Evolutionary conservation across 2,888 invertebrate genomes (phyloP), one percentile per base, ranked within the genome.

Genomic region (Tenthredo notha): DNA sequence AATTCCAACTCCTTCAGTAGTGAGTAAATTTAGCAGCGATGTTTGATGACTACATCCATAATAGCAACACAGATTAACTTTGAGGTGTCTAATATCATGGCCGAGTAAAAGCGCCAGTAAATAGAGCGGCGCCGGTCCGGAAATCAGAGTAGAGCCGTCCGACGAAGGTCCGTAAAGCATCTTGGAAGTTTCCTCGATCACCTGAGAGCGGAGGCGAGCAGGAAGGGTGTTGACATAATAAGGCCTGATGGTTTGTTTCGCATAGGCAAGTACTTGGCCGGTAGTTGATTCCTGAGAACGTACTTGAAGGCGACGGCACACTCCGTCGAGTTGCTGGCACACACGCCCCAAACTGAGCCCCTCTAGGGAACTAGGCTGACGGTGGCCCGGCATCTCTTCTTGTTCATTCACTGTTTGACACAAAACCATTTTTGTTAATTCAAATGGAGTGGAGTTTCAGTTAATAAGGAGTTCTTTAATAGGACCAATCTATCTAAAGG

Each of bases 31-130:
- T 1, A 94, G 87, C 15, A 94, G 85, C 0, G 93, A 93, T 2
- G 93, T 92, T 87, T 94, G 94, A 87, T 94, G 94, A 58, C 93
- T 94, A 87, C 94, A 94, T 18, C 94, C 94, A 84, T 94, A 94
- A 86, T 94, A 94, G 87, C 94, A 94, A 87, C 94, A 94, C 1
- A 94, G 89, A 86, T 93, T 93, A 15, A 94, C 92, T 70, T 91
- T 90, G 47, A 94, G 89, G 25, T 90, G 89, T 70, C 91, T 92
- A 37, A 94, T 92, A 84, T 94, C 94, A 25, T 92, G 92, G 4
- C 92, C 93, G 2, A 94, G 90, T 65, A 94, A 90, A 2, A 94
- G 86, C 1, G 92, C 92, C 18, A 94, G 88, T 12, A 94, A 87
- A 86, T 94, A 93, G 2, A 93, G 86, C 0, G 93, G 93, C 18